Evolutionary conservation across 2,888 invertebrate species (phyloP).

Genomic region (Coremacera marginata): DNA sequence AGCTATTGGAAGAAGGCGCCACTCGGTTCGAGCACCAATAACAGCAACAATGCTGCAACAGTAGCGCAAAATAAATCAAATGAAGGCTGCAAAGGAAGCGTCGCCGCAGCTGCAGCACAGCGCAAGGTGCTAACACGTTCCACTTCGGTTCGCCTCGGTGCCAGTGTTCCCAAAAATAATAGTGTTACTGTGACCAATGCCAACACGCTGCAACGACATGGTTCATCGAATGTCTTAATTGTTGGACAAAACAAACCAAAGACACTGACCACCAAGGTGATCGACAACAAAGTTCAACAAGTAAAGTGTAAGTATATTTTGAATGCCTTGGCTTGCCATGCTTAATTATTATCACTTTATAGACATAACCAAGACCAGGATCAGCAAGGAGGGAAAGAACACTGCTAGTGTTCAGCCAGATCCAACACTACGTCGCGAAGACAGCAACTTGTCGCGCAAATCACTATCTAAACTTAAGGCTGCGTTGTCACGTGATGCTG

Average conservation of each 20-base stretch:
- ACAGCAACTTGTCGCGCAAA: conserved; percentile 64
- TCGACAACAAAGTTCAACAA: conserved; percentile 55
- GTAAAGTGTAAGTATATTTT: conserved; percentile 50
- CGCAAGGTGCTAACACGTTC: conserved; percentile 55
- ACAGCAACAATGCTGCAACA: conserved; percentile 13
- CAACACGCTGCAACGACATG: conserved; percentile 44
- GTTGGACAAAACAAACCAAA: conserved; percentile 51
- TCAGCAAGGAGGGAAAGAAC: conserved; percentile 26
- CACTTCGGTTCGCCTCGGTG: conserved; percentile 57
- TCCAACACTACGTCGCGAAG: conserved; percentile 61
- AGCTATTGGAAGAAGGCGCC: conserved; percentile 64
- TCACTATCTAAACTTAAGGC: conserved; percentile 64
- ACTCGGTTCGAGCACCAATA: neutral
- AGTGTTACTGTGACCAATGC: conserved; percentile 20
- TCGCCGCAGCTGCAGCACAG: conserved; percentile 25
- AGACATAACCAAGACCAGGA: conserved; percentile 36
- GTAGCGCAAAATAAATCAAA: conserved; percentile 26
- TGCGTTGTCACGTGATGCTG: conserved; percentile 52
- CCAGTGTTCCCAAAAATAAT: conserved; percentile 41
- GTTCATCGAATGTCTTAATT: conserved; percentile 40
- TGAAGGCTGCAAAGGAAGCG: conserved; percentile 31
- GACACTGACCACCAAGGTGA: conserved; percentile 60
- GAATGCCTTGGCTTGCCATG: neutral
- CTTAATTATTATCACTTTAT: neutral
- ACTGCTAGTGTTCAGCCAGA: conserved; percentile 7